Conservation (phyloP, 2,797 vertebrate genomes). For the Lateolabrax maculatus region DNA sequence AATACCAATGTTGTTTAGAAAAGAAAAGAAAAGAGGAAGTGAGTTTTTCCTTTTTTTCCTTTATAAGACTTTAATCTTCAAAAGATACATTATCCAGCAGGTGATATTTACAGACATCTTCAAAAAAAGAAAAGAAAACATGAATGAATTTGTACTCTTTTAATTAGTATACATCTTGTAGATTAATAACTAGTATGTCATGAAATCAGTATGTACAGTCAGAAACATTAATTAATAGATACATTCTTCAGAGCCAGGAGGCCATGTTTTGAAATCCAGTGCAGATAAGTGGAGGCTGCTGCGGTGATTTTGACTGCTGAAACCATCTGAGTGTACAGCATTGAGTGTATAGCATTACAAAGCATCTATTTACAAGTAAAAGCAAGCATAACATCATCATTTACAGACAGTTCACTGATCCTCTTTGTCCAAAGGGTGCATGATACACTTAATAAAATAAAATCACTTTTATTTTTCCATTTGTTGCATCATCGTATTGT, state of each 20-base stretch:
- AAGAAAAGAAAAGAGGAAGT: neutral
- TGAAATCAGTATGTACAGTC: slow-evolving; percentile 58
- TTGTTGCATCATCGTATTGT: slow-evolving; percentile 6
- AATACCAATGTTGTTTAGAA: neutral
- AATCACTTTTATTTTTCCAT: neutral
- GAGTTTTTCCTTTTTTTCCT: slow-evolving; percentile 20
- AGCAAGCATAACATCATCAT: slow-evolving; percentile 30
- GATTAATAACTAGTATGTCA: slow-evolving; percentile 36
- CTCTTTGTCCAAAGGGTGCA: neutral
- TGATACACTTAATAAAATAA: slow-evolving; percentile 17
- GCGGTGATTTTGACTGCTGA: slow-evolving; percentile 38
- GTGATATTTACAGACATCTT: slow-evolving; percentile 40
- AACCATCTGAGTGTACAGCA: slow-evolving; percentile 34
- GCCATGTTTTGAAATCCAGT: slow-evolving; percentile 52
- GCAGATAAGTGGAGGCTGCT: slow-evolving; percentile 50
- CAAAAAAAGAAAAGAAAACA: slow-evolving; percentile 13
- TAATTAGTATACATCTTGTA: slow-evolving; percentile 33
- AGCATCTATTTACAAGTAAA: slow-evolving; percentile 64
- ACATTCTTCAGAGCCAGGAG: slow-evolving; percentile 61
- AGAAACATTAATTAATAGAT: slow-evolving; percentile 45
- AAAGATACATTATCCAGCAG: slow-evolving; percentile 52
- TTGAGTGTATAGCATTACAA: slow-evolving; percentile 29
- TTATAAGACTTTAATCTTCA: slow-evolving; percentile 57
- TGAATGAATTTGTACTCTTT: slow-evolving; percentile 27
- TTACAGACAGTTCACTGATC: slow-evolving; percentile 12